These are phyloP conservation scores for Eutrigla gurnardus DNA, from an alignment of 2,797 vertebrate genomes.

Conservation along the genomic window DNA sequence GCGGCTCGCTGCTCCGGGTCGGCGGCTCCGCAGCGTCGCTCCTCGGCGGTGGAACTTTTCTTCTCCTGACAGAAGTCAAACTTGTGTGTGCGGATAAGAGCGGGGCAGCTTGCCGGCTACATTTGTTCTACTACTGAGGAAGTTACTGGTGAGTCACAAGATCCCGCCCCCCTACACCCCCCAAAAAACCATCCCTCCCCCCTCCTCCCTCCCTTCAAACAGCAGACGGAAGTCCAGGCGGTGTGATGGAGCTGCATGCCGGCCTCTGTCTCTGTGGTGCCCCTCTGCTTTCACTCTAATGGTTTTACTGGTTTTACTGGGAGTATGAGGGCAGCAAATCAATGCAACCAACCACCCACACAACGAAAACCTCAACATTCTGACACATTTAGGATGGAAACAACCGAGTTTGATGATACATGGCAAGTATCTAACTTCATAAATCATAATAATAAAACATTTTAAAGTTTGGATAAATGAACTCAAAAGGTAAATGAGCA, in stretches of 20 bases:
- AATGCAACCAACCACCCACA: too few species aligned
- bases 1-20: conserved; percentile 53
- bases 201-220: conserved; percentile 56
- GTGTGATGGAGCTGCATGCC: conserved; percentile 30
- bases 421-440: background rate
- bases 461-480: too few species aligned
- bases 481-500: too few species aligned
- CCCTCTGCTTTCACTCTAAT: background rate
- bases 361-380: too few species aligned
- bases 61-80: conserved; percentile 63
- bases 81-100: conserved; percentile 60
- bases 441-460: too few species aligned
- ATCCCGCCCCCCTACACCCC: conserved; percentile 76
- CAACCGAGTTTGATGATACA: background rate
- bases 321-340: too few species aligned
- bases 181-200: background rate
- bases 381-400: background rate
- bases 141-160: conserved; percentile 85
- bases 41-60: conserved; percentile 51
- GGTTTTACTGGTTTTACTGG: background rate
- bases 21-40: conserved; percentile 50
- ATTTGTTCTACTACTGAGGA: conserved; percentile 84
- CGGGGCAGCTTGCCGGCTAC: conserved; percentile 79
- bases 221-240: conserved; percentile 30
- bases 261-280: conserved; percentile 1